phyloP scores from a whole-genome alignment of 2,113 vertebrate species.

The Paracanthobrama guichenoti region DNA sequence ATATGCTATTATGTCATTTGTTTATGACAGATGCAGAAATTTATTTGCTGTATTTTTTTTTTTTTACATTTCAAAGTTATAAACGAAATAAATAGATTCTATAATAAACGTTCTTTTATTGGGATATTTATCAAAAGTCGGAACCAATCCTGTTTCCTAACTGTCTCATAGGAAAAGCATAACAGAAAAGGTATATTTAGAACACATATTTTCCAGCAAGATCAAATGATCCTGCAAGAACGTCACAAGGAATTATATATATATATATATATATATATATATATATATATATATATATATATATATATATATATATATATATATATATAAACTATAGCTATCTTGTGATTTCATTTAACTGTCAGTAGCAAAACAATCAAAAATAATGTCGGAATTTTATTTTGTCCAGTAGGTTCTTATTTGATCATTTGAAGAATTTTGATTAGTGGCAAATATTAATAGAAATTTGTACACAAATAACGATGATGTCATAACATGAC shows the following conservation, averaged over 20 bases:
- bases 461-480: background rate
- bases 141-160: background rate
- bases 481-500: background rate
- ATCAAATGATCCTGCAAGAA: background rate
- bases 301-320: too few relatives aligned
- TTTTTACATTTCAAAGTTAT: background rate
- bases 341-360: background rate
- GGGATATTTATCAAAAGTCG: background rate
- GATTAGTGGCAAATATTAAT: background rate
- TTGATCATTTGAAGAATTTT: background rate
- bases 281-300: too few relatives aligned
- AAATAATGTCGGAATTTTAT: background rate
- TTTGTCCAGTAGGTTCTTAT: background rate
- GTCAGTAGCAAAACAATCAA: background rate
- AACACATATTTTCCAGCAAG: background rate
- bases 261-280: background rate
- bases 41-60: background rate
- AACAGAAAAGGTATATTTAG: background rate
- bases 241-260: background rate
- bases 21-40: background rate
- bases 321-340: background rate
- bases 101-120: background rate
- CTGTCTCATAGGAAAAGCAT: background rate
- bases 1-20: background rate
- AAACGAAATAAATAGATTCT: background rate